Percentiles rank a stretch among this genome's conserved stretches.
These are phyloP conservation scores for Drosophila tani DNA, from an alignment of 1,140 invertebrate genomes.

Conservation along the genomic window DNA sequence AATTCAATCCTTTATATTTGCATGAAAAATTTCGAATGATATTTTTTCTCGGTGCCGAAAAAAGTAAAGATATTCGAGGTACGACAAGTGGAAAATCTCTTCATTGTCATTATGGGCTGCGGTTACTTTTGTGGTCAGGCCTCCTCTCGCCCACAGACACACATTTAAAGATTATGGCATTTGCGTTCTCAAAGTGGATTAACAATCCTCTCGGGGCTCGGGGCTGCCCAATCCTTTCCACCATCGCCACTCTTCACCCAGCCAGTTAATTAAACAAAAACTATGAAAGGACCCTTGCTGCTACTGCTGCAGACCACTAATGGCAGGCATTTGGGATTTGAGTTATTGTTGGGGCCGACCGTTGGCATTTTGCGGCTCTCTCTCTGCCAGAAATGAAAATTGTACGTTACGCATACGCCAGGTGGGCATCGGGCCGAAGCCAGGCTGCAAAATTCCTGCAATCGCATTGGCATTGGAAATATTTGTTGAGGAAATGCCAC, in stretches of 20 bases:
- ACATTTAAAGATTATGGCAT: conserved; percentile 59
- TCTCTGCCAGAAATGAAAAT: conserved; percentile 14
- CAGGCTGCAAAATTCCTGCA: conserved; percentile 9
- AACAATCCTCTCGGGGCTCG: conserved; percentile 34
- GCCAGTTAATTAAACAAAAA: conserved; percentile 71
- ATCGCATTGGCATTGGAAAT: conserved; percentile 10
- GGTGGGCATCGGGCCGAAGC: neutral
- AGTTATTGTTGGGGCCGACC: conserved; percentile 33
- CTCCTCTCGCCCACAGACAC: neutral
- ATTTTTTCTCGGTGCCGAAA: conserved; percentile 12
- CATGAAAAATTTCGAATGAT: too few species aligned
- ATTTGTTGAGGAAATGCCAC: conserved; percentile 9
- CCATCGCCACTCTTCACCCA: conserved; percentile 1
- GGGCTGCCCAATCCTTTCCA: neutral
- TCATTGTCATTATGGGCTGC: conserved; percentile 44
- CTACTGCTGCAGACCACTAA: conserved; percentile 51
- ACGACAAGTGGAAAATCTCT: conserved; percentile 39
- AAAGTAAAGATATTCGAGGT: neutral
- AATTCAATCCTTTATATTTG: neutral
- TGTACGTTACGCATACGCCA: conserved; percentile 27
- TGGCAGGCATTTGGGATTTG: conserved; percentile 48
- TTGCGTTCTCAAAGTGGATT: conserved; percentile 63
- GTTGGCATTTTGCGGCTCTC: conserved; percentile 42
- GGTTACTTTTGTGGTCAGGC: conserved; percentile 51
- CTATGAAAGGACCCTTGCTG: conserved; percentile 29